phyloP scores from a whole-genome alignment of 2,888 invertebrate genomes.

The Masnerella sp. region DNA sequence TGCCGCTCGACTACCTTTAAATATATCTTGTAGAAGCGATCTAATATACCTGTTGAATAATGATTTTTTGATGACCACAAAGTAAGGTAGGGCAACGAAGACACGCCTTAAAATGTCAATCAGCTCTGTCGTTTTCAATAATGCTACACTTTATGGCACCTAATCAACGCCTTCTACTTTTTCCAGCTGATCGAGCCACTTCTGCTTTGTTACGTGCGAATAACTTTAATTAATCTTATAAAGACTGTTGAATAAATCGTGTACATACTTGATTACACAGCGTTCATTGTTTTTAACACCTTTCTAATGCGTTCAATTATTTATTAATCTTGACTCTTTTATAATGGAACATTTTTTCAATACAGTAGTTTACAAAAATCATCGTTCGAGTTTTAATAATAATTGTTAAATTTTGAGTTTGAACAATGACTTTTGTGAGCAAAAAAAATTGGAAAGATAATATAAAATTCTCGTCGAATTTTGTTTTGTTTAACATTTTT shows the following conservation, averaged over 20 bases:
- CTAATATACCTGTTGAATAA: conserved; percentile 57
- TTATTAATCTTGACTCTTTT: too few relatives aligned
- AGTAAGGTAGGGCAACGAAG: conserved; percentile 60
- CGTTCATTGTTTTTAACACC: conserved; percentile 4
- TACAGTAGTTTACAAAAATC: too few relatives aligned
- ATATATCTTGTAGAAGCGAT: conserved; percentile 60
- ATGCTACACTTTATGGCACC: conserved; percentile 46
- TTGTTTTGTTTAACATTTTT: too few relatives aligned
- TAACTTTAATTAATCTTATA: conserved; percentile 20
- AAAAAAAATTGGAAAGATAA: too few relatives aligned
- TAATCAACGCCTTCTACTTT: conserved; percentile 33
- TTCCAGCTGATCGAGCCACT: conserved; percentile 39
- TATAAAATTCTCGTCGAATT: too few relatives aligned
- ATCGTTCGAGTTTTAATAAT: too few relatives aligned
- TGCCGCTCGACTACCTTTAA: conserved; percentile 64
- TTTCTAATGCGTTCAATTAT: too few relatives aligned
- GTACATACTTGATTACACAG: conserved; percentile 31
- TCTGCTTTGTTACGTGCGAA: conserved; percentile 42
- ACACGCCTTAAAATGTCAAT: conserved; percentile 76
- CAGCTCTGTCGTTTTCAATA: conserved; percentile 59
- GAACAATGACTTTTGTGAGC: too few relatives aligned
- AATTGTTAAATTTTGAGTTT: too few relatives aligned
- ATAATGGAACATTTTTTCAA: too few relatives aligned
- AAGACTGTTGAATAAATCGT: conserved; percentile 52
- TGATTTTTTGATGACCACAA: conserved; percentile 58